Percentiles rank a stretch among this genome's conserved stretches.
These are phyloP conservation scores for Varanus komodoensis DNA, from an alignment of 2,113 vertebrate genomes.

Conservation along the genomic window DNA sequence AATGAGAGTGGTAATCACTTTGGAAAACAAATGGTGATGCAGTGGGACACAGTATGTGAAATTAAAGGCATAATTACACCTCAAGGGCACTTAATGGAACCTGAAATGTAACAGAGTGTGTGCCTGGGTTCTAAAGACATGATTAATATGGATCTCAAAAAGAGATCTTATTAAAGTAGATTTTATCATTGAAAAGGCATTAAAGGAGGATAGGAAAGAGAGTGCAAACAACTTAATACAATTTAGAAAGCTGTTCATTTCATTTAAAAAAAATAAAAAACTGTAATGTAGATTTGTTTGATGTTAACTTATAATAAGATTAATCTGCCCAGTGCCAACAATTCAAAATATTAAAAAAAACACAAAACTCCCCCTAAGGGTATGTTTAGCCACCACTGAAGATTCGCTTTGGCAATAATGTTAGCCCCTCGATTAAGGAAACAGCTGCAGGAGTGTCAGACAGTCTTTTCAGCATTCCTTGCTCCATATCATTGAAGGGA, in stretches of 20 bases:
- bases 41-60: constrained; percentile 16
- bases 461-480: neutral
- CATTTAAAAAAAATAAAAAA: constrained; percentile 16
- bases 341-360: constrained; percentile 21
- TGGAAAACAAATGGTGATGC: constrained; percentile 34
- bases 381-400: constrained; percentile 15
- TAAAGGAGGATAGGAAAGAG: neutral
- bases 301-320: constrained; percentile 34
- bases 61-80: constrained; percentile 28
- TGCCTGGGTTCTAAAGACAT: constrained; percentile 16
- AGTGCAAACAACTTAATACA: neutral
- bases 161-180: constrained; percentile 35
- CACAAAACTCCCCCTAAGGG: neutral
- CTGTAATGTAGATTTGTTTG: constrained; percentile 17
- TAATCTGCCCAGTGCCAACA: constrained; percentile 12
- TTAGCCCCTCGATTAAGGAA: neutral
- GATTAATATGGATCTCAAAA: constrained; percentile 42
- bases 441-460: accelerated
- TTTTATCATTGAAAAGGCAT: constrained; percentile 46
- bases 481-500: constrained; percentile 2
- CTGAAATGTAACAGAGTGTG: constrained; percentile 27
- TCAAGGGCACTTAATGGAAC: neutral
- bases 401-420: neutral
- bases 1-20: neutral
- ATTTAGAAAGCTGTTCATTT: neutral